Evolutionary conservation across 1,140 invertebrate species (phyloP).

Genomic region (Brachionus plicatilis): DNA sequence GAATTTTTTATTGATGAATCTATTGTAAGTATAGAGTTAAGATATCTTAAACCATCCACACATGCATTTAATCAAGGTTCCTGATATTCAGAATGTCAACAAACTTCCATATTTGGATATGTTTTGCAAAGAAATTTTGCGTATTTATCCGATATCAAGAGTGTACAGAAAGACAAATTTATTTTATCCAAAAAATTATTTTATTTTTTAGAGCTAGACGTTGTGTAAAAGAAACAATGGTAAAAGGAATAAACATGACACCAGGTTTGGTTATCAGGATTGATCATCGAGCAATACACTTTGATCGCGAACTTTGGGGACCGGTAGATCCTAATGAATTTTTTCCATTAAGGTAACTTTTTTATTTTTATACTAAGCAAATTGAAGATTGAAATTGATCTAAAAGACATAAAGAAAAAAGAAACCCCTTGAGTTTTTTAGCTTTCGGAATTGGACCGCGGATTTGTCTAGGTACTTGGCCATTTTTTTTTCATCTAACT

Average conservation of each 20-base stretch:
- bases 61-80: not conserved
- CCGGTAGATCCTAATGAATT: slow-evolving; percentile 61
- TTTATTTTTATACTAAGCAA: not conserved
- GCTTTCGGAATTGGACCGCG: slow-evolving; percentile 60
- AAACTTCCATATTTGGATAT: not conserved
- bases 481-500: slow-evolving; percentile 11
- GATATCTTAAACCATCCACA: not conserved
- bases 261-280: slow-evolving; percentile 49
- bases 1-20: not conserved
- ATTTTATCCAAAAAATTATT: slow-evolving; percentile 43
- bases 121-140: not conserved
- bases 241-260: slow-evolving; percentile 48
- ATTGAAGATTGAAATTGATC: not conserved
- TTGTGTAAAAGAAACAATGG: slow-evolving; percentile 45
- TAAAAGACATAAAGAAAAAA: slow-evolving; percentile 42
- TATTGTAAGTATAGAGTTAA: not conserved
- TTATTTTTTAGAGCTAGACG: slow-evolving; percentile 33
- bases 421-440: slow-evolving; percentile 49
- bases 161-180: slow-evolving; percentile 24
- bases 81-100: not conserved
- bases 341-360: slow-evolving; percentile 60
- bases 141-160: not conserved
- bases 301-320: slow-evolving; percentile 50
- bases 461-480: slow-evolving; percentile 58
- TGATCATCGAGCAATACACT: slow-evolving; percentile 51